Evolutionary conservation across 2,113 vertebrate species (phyloP), one percentile per base, ranked within the genome.

Genomic region (Prochilodus magdalenae): DNA sequence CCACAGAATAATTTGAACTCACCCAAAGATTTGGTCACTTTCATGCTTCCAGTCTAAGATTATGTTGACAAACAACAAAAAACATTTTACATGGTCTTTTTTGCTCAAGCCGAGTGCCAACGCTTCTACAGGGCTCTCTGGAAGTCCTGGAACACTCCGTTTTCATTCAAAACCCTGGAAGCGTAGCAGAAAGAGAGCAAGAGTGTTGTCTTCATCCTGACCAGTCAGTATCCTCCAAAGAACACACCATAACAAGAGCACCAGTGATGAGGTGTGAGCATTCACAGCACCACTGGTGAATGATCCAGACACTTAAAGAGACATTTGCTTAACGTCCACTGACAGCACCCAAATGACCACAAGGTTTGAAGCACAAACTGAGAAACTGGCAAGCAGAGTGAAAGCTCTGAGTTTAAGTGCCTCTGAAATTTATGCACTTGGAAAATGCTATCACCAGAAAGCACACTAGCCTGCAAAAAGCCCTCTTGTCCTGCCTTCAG

Each of bases 401-500:
- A 33, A 36, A 20, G 65, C 30, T 67, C 0, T 36, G 65, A 30
- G 8, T 70, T 30, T 67, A 18, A 67, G 36, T 44, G 66, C 10
- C 36, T 24, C 66, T 13, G 66, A 70, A 70, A 70, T n/a, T n/a
- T 60, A 24, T 44, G 22, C 66, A 70, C 22, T 44, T 44, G 67
- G 26, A 53, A 60, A 53, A 29, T 51, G 40, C 62, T 53, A 73
- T 27, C 33, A 67, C 53, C 22, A 71, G 15, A 36, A 44, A n/a
- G 22, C 66, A 70, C 66, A 44, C 66, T 70, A 24, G 66, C 66
- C 12, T 14, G 8, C 22, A 22, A 59, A 44, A 70, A 70, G 22
- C 66, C 66, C 36, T 27, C 36, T 24, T 44, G 66, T n/a, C 20
- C 66, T 44, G 66, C 66, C 66, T 70, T 70, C 66, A 70, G 66